Evolutionary conservation across 2,888 invertebrate genomes (phyloP), one percentile per base, ranked within the genome.

Genomic region (Eustalomyia histrio): DNA sequence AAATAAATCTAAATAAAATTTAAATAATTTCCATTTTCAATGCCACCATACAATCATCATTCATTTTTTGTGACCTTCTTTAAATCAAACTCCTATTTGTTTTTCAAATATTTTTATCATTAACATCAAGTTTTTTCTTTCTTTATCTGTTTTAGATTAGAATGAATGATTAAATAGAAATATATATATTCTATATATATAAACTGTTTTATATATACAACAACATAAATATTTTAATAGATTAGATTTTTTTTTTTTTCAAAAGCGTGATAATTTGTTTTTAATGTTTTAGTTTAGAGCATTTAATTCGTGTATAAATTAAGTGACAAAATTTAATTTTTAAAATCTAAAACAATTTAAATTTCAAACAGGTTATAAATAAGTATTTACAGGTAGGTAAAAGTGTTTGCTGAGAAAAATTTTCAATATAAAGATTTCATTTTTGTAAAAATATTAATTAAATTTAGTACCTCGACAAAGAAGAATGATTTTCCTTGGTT

Each of bases 301-400:
- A 16, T 16, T 16, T 8, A 29, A 18, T 71, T 35, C 16, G 17
- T 53, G 9, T 47, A n/a, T 63, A 24, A 24, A 24, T 12, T 39
- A 39, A 39, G 39, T 12, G 10, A 12, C 14, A 39, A 39, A 39
- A 39, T 14, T 39, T 5, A 60, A 33, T 35, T 17, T 39, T 29
- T 29, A 29, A 60, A 8, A 47, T 14, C 2, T 35, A 39, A 39
- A 12, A 39, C 9, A 39, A 10, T 47, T 29, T 63, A 7, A 29
- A 17, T 24, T 50, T 24, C 7, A 61, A 43, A 50, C 50, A 50
- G 63, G 14, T 29, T 10, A 21, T n/a, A 29, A 29, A 29, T 7
- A 29, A 29, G 3, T 29, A 1, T 29, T 14, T 14, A n/a, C 39
- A 68, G 68, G 68, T 68, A 68, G 57, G 68, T 68, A 57, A 17